A percentile compares a stretch with the other conserved stretches of the same genome.
Evolutionary conservation across 2,888 invertebrate species (phyloP).

Genomic region (Eumerus sabulonum): DNA sequence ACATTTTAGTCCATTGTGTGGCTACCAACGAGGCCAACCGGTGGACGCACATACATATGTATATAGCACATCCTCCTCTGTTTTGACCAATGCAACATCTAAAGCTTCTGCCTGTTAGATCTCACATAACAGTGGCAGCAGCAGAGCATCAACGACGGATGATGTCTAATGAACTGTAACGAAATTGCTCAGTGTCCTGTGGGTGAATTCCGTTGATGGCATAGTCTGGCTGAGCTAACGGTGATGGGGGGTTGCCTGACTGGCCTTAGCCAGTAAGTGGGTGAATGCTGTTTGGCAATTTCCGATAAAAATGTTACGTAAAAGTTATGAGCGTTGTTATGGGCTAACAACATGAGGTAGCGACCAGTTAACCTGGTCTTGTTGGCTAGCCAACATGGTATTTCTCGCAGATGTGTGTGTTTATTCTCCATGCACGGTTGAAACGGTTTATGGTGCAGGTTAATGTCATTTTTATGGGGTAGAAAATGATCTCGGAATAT

Average conservation of each 20-base stretch:
- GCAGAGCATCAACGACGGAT: conserved; percentile 65
- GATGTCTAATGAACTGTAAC: conserved; percentile 70
- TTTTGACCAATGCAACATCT: conserved; percentile 68
- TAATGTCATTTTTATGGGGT: conserved; percentile 66
- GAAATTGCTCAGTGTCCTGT: conserved; percentile 70
- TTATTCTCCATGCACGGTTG: conserved; percentile 40
- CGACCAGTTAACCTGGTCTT: conserved; percentile 59
- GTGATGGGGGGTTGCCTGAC: conserved; percentile 6
- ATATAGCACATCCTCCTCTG: conserved; percentile 35
- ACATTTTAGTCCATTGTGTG: conserved; percentile 68
- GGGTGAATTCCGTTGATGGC: conserved; percentile 57
- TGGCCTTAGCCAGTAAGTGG: conserved; percentile 56
- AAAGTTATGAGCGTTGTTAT: conserved; percentile 69
- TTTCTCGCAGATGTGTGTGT: conserved; percentile 18
- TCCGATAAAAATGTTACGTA: conserved; percentile 69
- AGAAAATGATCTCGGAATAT: conserved; percentile 62
- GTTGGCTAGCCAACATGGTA: background rate
- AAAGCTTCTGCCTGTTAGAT: conserved; percentile 23
- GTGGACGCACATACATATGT: conserved; percentile 53
- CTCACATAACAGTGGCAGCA: conserved; percentile 39
- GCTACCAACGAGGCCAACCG: conserved; percentile 60
- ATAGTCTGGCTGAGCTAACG: conserved; percentile 9
- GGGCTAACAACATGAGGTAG: conserved; percentile 68
- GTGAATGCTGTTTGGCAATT: conserved; percentile 68
- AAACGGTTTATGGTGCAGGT: conserved; percentile 65